Evolutionary conservation across 2,113 vertebrate species (phyloP).

Genomic region (Peucedramus taeniatus): DNA sequence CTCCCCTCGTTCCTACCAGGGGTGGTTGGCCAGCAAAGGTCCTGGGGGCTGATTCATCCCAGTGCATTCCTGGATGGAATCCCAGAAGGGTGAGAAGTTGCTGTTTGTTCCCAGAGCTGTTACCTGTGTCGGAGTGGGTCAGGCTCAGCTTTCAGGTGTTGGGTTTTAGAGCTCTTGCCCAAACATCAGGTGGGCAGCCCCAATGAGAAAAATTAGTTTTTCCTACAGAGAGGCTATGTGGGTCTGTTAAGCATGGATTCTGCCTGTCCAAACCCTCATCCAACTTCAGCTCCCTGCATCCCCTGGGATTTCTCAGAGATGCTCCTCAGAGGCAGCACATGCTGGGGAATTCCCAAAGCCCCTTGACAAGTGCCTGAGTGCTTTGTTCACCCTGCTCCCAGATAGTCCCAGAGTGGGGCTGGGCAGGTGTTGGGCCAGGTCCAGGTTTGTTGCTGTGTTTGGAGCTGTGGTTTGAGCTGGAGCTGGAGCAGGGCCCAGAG

Average conservation of each 20-base stretch:
- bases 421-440: background rate
- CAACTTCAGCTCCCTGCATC: background rate
- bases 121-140: background rate
- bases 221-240: background rate
- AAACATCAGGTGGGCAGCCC: background rate
- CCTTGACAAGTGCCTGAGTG: background rate
- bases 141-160: background rate
- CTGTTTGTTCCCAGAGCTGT: background rate
- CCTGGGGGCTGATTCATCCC: background rate
- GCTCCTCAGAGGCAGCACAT: background rate
- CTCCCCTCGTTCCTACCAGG: accelerated
- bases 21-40: background rate
- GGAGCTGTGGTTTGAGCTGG: background rate
- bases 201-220: background rate
- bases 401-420: background rate
- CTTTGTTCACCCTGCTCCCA: background rate
- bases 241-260: accelerated
- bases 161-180: background rate
- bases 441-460: background rate
- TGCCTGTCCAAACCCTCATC: background rate
- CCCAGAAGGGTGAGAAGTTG: background rate
- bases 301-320: background rate
- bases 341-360: background rate
- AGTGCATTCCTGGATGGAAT: background rate
- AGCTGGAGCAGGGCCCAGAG: background rate